Conservation (phyloP, 2,797 vertebrate species). For the Netta rufina region DNA sequence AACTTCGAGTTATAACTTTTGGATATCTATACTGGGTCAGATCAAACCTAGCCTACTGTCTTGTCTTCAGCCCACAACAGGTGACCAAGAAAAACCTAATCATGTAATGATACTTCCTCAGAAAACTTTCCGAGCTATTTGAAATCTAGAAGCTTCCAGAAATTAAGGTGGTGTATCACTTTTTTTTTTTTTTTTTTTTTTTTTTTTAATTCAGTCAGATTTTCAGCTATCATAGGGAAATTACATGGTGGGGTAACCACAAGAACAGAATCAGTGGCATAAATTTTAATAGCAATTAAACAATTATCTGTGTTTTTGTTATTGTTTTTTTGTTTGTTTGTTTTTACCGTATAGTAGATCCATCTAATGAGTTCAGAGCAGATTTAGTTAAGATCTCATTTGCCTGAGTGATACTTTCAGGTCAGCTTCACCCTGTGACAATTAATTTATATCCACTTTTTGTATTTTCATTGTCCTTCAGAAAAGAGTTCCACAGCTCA, state of each 20-base stretch:
- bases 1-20: neutral
- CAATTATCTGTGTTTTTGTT: neutral
- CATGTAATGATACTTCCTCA: neutral
- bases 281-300: neutral
- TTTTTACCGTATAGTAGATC: neutral
- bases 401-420: neutral
- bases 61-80: neutral
- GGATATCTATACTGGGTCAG: neutral
- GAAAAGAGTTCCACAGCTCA: neutral
- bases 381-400: neutral
- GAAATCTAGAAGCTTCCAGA: neutral
- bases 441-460: neutral
- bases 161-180: neutral
- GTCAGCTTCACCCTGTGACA: neutral
- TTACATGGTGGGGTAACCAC: neutral
- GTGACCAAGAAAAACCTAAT: neutral
- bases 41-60: neutral
- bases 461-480: neutral
- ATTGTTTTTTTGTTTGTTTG: neutral
- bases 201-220: neutral
- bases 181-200: neutral
- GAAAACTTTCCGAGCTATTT: neutral
- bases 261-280: neutral
- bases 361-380: neutral
- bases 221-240: neutral